Evolutionary conservation across 2,113 vertebrate genomes (phyloP), one percentile per base, ranked within the genome.

Genomic region (Equus quagga): DNA sequence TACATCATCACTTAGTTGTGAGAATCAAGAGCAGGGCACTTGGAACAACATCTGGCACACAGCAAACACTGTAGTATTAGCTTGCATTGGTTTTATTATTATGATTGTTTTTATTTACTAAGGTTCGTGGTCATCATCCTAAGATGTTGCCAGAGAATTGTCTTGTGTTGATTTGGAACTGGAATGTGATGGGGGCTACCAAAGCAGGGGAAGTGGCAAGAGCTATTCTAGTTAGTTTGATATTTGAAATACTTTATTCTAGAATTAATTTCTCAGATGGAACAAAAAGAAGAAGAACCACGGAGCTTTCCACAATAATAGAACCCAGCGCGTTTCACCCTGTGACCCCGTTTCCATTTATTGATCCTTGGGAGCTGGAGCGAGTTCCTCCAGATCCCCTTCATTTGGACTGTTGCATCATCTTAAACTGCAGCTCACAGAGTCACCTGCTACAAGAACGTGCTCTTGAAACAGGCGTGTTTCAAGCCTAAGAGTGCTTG

Each of bases 221-320:
- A 36, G 54, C 0, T 1, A 62, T 49, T 97, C 51, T 93, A 31
- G 69, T 92, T 92, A 81, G 69, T 70, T 90, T 92, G 75, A 78
- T 89, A 82, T 91, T 94, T 4, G 2, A 95, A 91, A 19, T 6
- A 5, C 21, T 86, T 91, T 79, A 41, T 84, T 91, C 60, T 94
- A 83, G 85, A 86, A 67, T 93, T 97, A 93, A 96, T 96, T 95
- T 23, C 17, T 97, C 44, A 97, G 5, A 15, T 36, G 24, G 65
- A 51, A 94, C 41, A 85, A 85, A 96, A 96, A 92, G 19, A 58
- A 14, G n/a, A 97, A 85, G 33, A 75, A 33, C 17, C 10, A 5
- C 3, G 41, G 26, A 46, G 19, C 19, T 96, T 97, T 94, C 0
- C 2, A 18, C 24, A 75, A n/a, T 36, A 91, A 11, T 8, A 76